Evolutionary conservation across 2,797 vertebrate genomes (phyloP), one percentile per base, ranked within the genome.

Genomic region (Synaphobranchus kaupii): DNA sequence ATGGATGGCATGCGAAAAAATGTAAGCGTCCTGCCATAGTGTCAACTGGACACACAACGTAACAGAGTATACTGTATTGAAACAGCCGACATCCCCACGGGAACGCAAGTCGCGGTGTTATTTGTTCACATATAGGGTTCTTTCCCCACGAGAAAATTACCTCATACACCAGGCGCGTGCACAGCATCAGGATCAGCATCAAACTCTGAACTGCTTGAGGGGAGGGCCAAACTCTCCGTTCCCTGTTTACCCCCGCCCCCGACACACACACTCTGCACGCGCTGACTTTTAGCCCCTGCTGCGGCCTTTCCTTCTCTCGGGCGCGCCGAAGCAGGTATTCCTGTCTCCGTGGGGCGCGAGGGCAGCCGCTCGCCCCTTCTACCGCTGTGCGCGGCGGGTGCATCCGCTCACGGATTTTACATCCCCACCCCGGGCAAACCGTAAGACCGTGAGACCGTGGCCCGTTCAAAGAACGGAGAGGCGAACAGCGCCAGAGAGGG

Each of bases 201-300:
- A 1, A 86, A 66, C 48, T 86, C 28, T 89, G 81, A 84, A 93
- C 93, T 90, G 20, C 84, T 89, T 93, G 94, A 87, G 89, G 50
- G 90, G 88, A 73, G n/a, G 39, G 89, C 92, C 94, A 94, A 91
- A 95, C 95, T 93, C 89, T 89, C 88, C 90, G 87, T 87, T 92
- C 87, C 88, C 90, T 92, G 92, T 60, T 90, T 89, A 90, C 89
- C 90, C 86, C 39, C 50, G 7, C 52, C 60, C n/a, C n/a, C n/a
- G n/a, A n/a, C n/a, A n/a, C n/a, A n/a, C n/a, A n/a, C 73, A 15
- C 86, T 89, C 92, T 90, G 85, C 91, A 94, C 93, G 93, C n/a
- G 90, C 94, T 96, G 95, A 96, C 96, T 95, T 95, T 90, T 96
- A 76, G 94, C 94, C 94, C 95, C 93, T 87, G 90, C 90, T 93